Percentiles rank a stretch among this genome's conserved stretches.
Evolutionary conservation across 2,888 invertebrate genomes (phyloP).

Genomic region (Dioctria rufipes): DNA sequence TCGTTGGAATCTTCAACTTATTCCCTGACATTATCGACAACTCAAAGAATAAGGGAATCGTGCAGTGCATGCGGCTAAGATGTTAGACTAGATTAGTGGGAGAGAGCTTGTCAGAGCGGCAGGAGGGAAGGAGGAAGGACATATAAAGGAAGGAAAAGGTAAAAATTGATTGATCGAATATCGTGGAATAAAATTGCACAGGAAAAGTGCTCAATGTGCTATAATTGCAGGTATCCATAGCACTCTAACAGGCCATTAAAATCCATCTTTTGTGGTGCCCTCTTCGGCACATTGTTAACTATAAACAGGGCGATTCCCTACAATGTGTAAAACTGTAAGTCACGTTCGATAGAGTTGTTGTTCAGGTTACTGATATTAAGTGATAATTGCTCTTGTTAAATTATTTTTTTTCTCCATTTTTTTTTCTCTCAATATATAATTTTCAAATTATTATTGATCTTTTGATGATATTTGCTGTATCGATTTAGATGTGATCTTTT

Average conservation of each 20-base stretch:
- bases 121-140: not conserved
- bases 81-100: too few species aligned
- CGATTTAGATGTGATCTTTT: too few species aligned
- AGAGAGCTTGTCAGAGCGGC: too few species aligned
- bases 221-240: slow-evolving; percentile 45
- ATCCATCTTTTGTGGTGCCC: not conserved
- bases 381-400: slow-evolving; percentile 48
- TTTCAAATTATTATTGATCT: too few species aligned
- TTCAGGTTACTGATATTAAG: slow-evolving; percentile 18
- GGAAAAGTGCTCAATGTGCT: slow-evolving; percentile 30
- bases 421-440: too few species aligned
- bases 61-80: too few species aligned
- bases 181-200: slow-evolving; percentile 9
- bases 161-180: slow-evolving; percentile 11
- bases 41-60: too few species aligned
- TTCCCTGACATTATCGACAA: too few species aligned
- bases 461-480: too few species aligned
- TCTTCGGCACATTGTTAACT: slow-evolving; percentile 29
- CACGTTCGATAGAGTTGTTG: slow-evolving; percentile 15
- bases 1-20: too few species aligned
- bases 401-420: not conserved
- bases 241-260: slow-evolving; percentile 2
- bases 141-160: not conserved
- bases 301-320: not conserved
- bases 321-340: slow-evolving; percentile 46